Evolutionary conservation across 2,113 vertebrate species (phyloP).

Genomic region (Bujurquina vittata): DNA sequence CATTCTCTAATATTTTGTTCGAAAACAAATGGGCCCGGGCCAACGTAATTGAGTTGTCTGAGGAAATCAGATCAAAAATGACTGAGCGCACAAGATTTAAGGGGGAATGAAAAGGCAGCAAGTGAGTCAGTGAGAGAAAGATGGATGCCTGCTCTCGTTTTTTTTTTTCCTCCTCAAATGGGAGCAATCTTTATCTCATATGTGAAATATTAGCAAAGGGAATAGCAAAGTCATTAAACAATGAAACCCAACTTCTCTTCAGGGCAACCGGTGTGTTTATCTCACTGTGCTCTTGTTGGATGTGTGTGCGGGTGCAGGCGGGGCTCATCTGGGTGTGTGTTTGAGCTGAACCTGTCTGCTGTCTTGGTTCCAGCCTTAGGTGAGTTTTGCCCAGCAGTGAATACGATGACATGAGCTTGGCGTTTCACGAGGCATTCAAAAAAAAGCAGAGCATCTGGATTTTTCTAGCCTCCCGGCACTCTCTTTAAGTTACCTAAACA

Average conservation of each 20-base stretch:
- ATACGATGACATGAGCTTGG: conserved; percentile 64
- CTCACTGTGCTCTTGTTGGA: conserved; percentile 16
- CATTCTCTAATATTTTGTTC: conserved; percentile 68
- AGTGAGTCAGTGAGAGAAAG: conserved; percentile 60
- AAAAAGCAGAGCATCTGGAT: conserved; percentile 64
- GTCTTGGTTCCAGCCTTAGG: conserved; percentile 25
- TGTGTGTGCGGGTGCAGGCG: background rate
- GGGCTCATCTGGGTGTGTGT: background rate
- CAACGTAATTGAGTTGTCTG: conserved; percentile 64
- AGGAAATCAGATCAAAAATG: conserved; percentile 61
- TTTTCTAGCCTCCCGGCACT: conserved; percentile 46
- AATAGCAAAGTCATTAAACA: conserved; percentile 70
- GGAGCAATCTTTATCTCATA: conserved; percentile 65
- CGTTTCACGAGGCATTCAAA: conserved; percentile 45
- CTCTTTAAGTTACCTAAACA: conserved; percentile 61
- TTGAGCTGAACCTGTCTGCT: conserved; percentile 45
- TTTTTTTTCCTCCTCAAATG: conserved; percentile 31
- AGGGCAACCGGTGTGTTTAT: conserved; percentile 54
- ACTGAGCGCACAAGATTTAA: conserved; percentile 64
- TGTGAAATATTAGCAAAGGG: conserved; percentile 70
- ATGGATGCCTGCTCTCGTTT: conserved; percentile 45
- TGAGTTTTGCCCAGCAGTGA: conserved; percentile 39
- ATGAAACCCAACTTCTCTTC: conserved; percentile 60
- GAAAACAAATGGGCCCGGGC: conserved; percentile 67
- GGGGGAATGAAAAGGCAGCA: conserved; percentile 52